Evolutionary conservation across 1,140 invertebrate genomes (phyloP).

Genomic region (Drosophila subpulchrella): DNA sequence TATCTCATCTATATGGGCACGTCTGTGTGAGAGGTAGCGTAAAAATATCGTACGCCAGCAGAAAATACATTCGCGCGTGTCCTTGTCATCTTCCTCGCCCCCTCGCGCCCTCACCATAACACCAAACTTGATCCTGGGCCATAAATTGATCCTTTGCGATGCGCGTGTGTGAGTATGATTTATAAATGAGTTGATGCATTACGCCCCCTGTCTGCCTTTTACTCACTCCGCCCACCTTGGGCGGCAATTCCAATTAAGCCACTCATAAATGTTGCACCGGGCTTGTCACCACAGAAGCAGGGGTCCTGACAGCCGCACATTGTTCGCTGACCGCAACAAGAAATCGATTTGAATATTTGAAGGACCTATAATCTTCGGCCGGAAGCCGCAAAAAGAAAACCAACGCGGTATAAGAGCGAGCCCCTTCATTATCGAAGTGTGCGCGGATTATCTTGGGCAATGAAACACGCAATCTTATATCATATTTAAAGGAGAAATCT

Average conservation of each 20-base stretch:
- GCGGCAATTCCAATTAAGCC: conserved; percentile 27
- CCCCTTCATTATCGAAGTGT: not conserved
- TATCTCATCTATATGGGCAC: conserved; percentile 1
- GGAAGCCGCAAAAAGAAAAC: conserved; percentile 2
- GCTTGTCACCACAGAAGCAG: conserved; percentile 34
- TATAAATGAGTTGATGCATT: conserved; percentile 47
- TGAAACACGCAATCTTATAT: not conserved
- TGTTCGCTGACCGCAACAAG: conserved; percentile 23
- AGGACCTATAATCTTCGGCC: conserved; percentile 9
- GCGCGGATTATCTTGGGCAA: not conserved
- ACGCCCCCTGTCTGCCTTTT: not conserved
- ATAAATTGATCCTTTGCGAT: conserved; percentile 26
- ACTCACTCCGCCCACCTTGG: conserved; percentile 32
- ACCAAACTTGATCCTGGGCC: conserved; percentile 21
- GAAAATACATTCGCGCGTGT: conserved; percentile 72
- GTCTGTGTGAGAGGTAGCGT: conserved; percentile 43
- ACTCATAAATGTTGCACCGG: conserved; percentile 41
- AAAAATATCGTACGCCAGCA: conserved; percentile 74
- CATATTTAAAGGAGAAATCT: not conserved
- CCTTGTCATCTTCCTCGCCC: not conserved
- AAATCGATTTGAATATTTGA: conserved; percentile 44
- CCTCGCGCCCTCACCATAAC: not conserved
- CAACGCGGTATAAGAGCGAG: not conserved
- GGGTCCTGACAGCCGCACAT: conserved; percentile 18
- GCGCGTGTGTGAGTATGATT: conserved; percentile 29